Base-by-base conservation (phyloP, 2,888 invertebrate genomes). In the Eupithecia subfuscata region DNA sequence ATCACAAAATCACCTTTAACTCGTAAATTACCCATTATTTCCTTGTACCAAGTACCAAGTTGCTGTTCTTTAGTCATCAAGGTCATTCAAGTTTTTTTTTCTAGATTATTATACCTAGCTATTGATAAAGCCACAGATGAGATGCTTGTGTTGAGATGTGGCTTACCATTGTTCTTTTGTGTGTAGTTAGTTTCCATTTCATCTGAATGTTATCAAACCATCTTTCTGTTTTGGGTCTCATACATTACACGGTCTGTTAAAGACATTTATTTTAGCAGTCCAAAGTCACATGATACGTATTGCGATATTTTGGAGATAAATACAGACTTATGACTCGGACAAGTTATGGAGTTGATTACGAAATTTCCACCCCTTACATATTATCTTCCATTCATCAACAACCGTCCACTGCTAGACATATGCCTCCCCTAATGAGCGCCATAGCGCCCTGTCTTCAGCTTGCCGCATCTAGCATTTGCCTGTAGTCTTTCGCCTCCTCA, bases 111-210 rank as follows among this genome's bases (percentile, higher is more conserved):
- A 30, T 67, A 37, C 37, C 12, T 40, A 40, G n/a, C 18, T 70
- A 45, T n/a, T 56, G 45, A 9, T 71, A 30, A 69, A 2, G 69
- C 4, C 60, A 56, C 63, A 37, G 67, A 48, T 70, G 34, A 68
- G 40, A 40, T 22, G n/a, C 18, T 30, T 12, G 67, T 67, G 22
- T 67, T 67, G 40, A 22, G 22, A 60, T 40, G 74, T 69, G n/a
- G 45, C 40, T 18, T 40, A n/a, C 74, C 73, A 80, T 80, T 79
- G 80, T 79, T 79, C 79, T 81, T 78, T 79, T 78, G 80, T 80
- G 63, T 76, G 71, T 76, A 69, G 75, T 70, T 73, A 73, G 65
- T 79, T 80, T 78, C 73, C 76, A 77, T 79, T 79, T 79, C 75
- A 77, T 78, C 77, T 75, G 70, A 65, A 70, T 73, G 75, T 78